Evolutionary conservation across 2,113 vertebrate species (phyloP).

Genomic region (Scalopus aquaticus): DNA sequence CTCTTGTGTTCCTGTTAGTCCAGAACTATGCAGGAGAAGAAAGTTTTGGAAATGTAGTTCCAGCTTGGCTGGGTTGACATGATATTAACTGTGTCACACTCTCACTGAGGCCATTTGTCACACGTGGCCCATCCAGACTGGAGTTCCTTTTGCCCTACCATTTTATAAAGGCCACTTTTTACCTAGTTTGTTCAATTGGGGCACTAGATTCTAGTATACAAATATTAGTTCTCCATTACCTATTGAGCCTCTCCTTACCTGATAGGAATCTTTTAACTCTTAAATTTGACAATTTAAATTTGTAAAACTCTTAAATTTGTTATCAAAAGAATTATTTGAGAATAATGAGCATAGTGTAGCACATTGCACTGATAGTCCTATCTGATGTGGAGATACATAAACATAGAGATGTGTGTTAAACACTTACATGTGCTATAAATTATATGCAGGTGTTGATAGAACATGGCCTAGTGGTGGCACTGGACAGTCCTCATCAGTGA

Average conservation of each 20-base stretch:
- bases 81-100: neutral
- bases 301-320: neutral
- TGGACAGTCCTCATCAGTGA: neutral
- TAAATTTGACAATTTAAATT: neutral
- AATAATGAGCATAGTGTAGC: neutral
- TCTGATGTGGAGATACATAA: neutral
- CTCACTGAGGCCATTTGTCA: neutral
- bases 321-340: neutral
- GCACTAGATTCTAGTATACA: neutral
- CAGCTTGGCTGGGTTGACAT: neutral
- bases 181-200: neutral
- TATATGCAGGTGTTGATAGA: neutral
- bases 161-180: neutral
- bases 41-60: neutral
- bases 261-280: neutral
- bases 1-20: neutral
- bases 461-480: neutral
- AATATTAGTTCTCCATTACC: neutral
- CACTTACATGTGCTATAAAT: neutral
- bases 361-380: neutral
- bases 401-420: neutral
- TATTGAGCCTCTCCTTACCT: neutral
- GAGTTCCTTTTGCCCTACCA: neutral
- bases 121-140: neutral
- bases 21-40: neutral